Evolutionary conservation across 2,888 invertebrate species (phyloP).

Genomic region (Melanostoma scalare): DNA sequence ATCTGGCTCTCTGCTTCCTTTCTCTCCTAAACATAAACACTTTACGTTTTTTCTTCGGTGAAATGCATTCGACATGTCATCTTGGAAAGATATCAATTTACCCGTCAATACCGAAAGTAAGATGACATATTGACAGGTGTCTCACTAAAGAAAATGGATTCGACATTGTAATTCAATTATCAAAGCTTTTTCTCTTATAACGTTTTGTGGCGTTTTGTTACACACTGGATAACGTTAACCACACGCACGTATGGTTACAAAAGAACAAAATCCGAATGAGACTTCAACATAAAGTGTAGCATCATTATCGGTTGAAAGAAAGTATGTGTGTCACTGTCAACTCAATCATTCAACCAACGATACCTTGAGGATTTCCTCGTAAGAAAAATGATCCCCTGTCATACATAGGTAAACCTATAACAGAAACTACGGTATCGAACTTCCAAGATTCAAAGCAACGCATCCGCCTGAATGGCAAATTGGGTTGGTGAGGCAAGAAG

Average conservation of each 20-base stretch:
- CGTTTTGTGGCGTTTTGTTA: not conserved
- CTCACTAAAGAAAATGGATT: slow-evolving; percentile 33
- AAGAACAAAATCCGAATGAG: not conserved
- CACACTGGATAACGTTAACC: not conserved
- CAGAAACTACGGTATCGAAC: not conserved
- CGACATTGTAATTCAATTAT: slow-evolving; percentile 59
- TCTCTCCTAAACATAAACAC: too few relatives aligned
- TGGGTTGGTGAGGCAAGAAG: not conserved
- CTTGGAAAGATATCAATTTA: slow-evolving; percentile 56
- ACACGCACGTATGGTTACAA: slow-evolving; percentile 1
- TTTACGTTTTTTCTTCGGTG: not conserved
- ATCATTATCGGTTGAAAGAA: slow-evolving; percentile 50
- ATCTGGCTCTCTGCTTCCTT: too few relatives aligned
- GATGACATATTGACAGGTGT: slow-evolving; percentile 67
- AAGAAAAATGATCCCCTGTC: slow-evolving; percentile 4
- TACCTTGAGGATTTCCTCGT: slow-evolving; percentile 29
- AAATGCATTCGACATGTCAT: slow-evolving; percentile 39
- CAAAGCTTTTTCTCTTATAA: slow-evolving; percentile 1
- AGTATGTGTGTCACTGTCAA: slow-evolving; percentile 42
- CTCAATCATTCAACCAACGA: slow-evolving; percentile 43
- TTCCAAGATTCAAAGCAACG: slow-evolving; percentile 30
- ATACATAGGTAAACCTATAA: not conserved
- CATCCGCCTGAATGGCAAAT: slow-evolving; percentile 23
- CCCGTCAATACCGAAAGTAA: slow-evolving; percentile 39
- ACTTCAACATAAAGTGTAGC: slow-evolving; percentile 9